Percentiles rank a stretch among this genome's conserved stretches.
Conservation (phyloP, 2,888 invertebrate species). For the Nebria brevicollis region DNA sequence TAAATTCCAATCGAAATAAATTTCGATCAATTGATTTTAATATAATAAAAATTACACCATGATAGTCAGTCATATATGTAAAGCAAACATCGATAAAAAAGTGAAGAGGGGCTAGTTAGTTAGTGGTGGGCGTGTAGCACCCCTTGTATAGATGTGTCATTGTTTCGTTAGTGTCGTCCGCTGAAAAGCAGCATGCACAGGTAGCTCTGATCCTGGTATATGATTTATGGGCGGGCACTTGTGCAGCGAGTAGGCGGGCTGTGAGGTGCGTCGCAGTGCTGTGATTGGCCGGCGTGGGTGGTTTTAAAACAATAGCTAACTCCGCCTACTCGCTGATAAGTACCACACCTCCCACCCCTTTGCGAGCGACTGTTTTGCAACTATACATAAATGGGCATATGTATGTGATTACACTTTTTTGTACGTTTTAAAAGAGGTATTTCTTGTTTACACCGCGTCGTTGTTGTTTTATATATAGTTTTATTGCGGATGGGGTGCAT, state of each 20-base stretch:
- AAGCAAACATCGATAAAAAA: too few species aligned
- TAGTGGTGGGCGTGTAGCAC: constrained; percentile 5
- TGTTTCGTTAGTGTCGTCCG: neutral
- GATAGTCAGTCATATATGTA: too few species aligned
- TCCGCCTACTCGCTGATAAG: constrained; percentile 12
- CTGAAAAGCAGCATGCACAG: neutral
- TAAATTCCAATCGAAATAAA: too few species aligned
- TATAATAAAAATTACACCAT: too few species aligned
- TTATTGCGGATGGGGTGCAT: too few species aligned
- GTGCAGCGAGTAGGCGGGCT: neutral
- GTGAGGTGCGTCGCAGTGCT: constrained; percentile 12
- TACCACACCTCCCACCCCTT: constrained; percentile 14
- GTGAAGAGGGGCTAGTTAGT: neutral
- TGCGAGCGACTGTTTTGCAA: neutral
- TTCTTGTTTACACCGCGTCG: neutral
- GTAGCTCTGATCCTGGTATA: constrained; percentile 6
- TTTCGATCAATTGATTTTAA: too few species aligned
- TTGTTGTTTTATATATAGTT: neutral
- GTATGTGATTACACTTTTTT: constrained; percentile 2
- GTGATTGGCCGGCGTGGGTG: constrained; percentile 42
- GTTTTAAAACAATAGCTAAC: constrained; percentile 43
- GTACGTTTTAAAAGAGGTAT: neutral
- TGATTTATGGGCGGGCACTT: constrained; percentile 43
- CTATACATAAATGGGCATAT: neutral
- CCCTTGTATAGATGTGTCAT: constrained; percentile 24